Percentiles rank a stretch among this genome's conserved stretches.
Conservation (phyloP, 1,140 invertebrate species). For the Drosophila pseudoananassae region DNA sequence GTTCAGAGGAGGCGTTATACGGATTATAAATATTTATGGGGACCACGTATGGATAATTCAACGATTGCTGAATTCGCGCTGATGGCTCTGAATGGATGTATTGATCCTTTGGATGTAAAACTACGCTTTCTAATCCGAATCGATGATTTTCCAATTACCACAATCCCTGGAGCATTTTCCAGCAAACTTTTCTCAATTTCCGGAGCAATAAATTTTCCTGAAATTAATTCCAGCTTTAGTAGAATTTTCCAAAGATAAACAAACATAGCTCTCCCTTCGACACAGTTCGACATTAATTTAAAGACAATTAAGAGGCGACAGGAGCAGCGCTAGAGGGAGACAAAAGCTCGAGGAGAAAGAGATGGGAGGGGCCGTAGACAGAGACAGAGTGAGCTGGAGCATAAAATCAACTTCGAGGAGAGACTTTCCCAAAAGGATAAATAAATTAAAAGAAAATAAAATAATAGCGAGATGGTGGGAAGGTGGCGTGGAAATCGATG, state of each 20-base stretch:
- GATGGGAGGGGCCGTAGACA: constrained; percentile 3
- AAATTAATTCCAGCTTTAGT: constrained; percentile 32
- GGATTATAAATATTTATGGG: constrained; percentile 32
- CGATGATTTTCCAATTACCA: neutral
- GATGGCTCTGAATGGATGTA: neutral
- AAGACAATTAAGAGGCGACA: constrained; percentile 57
- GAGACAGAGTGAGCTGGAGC: constrained; percentile 10
- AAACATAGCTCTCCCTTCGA: constrained; percentile 22
- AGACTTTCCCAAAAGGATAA: constrained; percentile 32
- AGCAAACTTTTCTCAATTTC: constrained; percentile 28
- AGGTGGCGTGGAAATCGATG: constrained; percentile 40
- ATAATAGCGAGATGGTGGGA: neutral
- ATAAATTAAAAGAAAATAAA: constrained; percentile 54
- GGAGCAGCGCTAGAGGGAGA: constrained; percentile 7
- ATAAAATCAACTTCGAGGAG: constrained; percentile 42
- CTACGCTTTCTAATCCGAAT: neutral
- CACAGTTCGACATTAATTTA: constrained; percentile 27
- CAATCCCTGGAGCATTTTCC: neutral
- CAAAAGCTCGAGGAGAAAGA: constrained; percentile 19
- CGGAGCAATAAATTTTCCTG: constrained; percentile 30
- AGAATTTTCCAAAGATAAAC: constrained; percentile 49
- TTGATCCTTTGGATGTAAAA: neutral
- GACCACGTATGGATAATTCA: constrained; percentile 16
- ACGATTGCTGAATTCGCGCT: constrained; percentile 26
- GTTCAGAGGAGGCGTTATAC: constrained; percentile 24